phyloP scores from a whole-genome alignment of 2,113 vertebrate species.

The Cynocephalus volans region DNA sequence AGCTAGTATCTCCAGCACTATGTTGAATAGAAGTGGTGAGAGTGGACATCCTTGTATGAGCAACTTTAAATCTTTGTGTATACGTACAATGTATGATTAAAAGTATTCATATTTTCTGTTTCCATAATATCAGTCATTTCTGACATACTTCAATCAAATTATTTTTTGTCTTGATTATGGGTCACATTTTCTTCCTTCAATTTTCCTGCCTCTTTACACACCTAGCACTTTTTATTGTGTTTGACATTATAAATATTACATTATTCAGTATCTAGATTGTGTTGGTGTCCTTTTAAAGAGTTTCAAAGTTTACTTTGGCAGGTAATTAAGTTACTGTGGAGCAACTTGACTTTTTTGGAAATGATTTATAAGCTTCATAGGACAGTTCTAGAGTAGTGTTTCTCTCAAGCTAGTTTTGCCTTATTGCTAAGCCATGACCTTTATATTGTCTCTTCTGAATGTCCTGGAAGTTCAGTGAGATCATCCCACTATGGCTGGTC shows the following conservation, averaged over 20 bases:
- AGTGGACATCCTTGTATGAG: too few species aligned
- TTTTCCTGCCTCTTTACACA: background rate
- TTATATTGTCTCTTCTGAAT: background rate
- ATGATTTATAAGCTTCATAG: background rate
- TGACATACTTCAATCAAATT: background rate
- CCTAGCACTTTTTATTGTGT: background rate
- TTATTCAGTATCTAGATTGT: background rate
- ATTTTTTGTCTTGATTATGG: background rate
- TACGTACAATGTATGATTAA: background rate
- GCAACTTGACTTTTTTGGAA: background rate
- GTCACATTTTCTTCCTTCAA: background rate
- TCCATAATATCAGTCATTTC: background rate
- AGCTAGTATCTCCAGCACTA: too few species aligned
- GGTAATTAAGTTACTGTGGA: background rate
- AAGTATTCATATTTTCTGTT: background rate
- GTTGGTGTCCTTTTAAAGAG: background rate
- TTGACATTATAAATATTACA: background rate
- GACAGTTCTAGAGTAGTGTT: background rate
- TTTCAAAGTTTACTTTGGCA: background rate
- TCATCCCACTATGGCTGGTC: background rate
- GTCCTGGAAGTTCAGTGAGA: background rate
- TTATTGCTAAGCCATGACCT: too few species aligned
- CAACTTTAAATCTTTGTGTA: background rate
- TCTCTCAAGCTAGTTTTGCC: background rate
- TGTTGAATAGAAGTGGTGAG: too few species aligned